phyloP scores from a whole-genome alignment of 2,888 invertebrate species.

The Apodemia duryi region DNA sequence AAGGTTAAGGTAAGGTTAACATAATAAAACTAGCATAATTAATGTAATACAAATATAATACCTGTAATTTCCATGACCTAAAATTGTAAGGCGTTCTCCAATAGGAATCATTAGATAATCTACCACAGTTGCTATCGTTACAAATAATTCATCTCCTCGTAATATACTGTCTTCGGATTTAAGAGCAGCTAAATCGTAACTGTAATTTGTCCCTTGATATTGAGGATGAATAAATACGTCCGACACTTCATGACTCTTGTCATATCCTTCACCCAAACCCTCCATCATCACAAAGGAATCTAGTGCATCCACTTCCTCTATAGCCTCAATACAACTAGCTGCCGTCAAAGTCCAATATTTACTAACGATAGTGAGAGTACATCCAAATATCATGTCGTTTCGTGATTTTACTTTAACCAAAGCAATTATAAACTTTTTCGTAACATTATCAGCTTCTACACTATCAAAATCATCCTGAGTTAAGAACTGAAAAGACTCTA shows the following conservation, averaged over 20 bases:
- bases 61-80: slow-evolving; percentile 59
- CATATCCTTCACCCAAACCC: slow-evolving; percentile 33
- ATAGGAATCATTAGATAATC: slow-evolving; percentile 49
- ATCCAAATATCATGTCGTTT: slow-evolving; percentile 51
- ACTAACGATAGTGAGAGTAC: slow-evolving; percentile 52
- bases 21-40: too few species aligned
- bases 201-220: slow-evolving; percentile 42
- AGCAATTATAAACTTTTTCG: slow-evolving; percentile 42
- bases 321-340: slow-evolving; percentile 60
- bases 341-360: slow-evolving; percentile 55
- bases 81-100: slow-evolving; percentile 49
- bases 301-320: slow-evolving; percentile 56
- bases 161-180: slow-evolving; percentile 41
- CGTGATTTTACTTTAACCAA: slow-evolving; percentile 50
- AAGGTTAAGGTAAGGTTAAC: too few species aligned
- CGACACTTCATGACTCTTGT: slow-evolving; percentile 39
- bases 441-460: slow-evolving; percentile 34
- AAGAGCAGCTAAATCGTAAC: slow-evolving; percentile 51
- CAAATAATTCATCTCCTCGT: slow-evolving; percentile 19
- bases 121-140: slow-evolving; percentile 40
- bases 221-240: slow-evolving; percentile 54
- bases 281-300: slow-evolving; percentile 58
- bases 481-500: not conserved
- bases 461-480: slow-evolving; percentile 35
- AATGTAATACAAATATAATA: slow-evolving; percentile 25